Evolutionary conservation across 2,797 vertebrate species (phyloP).

Genomic region (Anabacerthia variegaticeps): DNA sequence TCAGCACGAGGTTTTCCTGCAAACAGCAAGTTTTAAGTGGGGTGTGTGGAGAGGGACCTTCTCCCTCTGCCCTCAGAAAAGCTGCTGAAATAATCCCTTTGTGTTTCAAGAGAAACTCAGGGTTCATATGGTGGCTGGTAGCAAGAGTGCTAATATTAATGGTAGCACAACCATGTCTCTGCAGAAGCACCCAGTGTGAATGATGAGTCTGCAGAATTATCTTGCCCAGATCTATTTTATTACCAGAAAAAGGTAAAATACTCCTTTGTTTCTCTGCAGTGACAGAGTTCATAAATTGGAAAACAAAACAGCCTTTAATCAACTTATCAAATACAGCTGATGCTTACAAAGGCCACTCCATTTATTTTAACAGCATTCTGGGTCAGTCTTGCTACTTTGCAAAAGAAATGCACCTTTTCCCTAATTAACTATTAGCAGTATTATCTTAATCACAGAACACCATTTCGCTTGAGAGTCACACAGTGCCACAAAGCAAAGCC

Average conservation of each 20-base stretch:
- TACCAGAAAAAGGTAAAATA: background rate
- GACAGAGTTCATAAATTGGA: background rate
- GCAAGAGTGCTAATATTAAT: background rate
- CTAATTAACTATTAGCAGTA: background rate
- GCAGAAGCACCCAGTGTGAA: background rate
- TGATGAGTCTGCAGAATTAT: background rate
- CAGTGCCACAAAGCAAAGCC: background rate
- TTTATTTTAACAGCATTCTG: background rate
- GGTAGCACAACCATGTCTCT: background rate
- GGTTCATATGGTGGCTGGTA: background rate
- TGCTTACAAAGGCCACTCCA: background rate
- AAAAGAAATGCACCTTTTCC: background rate
- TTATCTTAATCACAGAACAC: background rate
- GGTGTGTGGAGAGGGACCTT: background rate
- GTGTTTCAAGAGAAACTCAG: background rate
- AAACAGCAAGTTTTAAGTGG: background rate
- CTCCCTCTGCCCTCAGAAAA: fast-evolving
- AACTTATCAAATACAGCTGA: background rate
- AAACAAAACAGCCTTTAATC: background rate
- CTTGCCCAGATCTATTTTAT: background rate
- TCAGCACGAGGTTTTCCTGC: background rate
- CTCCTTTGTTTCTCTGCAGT: background rate
- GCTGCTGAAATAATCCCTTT: background rate
- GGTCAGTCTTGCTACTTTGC: background rate
- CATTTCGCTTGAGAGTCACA: background rate